Conservation (phyloP, 2,888 invertebrate species). For the Hydrotaea cyrtoneurina region DNA sequence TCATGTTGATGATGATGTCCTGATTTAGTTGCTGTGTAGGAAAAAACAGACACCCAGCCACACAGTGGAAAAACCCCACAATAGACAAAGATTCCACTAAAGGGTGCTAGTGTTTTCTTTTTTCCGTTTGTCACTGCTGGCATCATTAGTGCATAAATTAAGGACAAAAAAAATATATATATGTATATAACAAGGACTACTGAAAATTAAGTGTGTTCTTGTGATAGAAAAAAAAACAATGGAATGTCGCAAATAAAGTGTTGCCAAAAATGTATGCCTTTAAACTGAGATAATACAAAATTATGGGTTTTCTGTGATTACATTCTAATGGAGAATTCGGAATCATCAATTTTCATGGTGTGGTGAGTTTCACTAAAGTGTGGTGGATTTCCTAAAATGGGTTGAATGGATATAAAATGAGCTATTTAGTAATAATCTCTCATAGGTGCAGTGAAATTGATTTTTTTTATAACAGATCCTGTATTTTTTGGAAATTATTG, state of each 20-base stretch:
- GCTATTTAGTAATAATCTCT: too few species aligned
- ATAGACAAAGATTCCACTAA: conserved; percentile 37
- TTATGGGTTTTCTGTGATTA: not conserved
- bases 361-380: not conserved
- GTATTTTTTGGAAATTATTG: too few species aligned
- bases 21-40: conserved; percentile 53
- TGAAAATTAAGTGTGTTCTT: conserved; percentile 1
- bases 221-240: not conserved
- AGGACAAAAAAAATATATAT: too few species aligned
- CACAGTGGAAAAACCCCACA: conserved; percentile 20
- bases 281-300: not conserved
- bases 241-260: not conserved
- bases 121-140: conserved; percentile 12
- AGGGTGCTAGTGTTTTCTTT: conserved; percentile 34
- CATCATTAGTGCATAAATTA: conserved; percentile 60
- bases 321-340: not conserved
- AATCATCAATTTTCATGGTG: not conserved
- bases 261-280: not conserved
- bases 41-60: not conserved
- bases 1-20: conserved; percentile 62
- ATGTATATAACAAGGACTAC: conserved; percentile 16
- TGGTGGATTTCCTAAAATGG: not conserved
- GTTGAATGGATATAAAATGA: too few species aligned
- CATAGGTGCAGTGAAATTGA: too few species aligned
- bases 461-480: too few species aligned